Percentiles rank a stretch among this genome's conserved stretches.
phyloP scores from a whole-genome alignment of 1,140 invertebrate species.

The Hyles euphorbiae region DNA sequence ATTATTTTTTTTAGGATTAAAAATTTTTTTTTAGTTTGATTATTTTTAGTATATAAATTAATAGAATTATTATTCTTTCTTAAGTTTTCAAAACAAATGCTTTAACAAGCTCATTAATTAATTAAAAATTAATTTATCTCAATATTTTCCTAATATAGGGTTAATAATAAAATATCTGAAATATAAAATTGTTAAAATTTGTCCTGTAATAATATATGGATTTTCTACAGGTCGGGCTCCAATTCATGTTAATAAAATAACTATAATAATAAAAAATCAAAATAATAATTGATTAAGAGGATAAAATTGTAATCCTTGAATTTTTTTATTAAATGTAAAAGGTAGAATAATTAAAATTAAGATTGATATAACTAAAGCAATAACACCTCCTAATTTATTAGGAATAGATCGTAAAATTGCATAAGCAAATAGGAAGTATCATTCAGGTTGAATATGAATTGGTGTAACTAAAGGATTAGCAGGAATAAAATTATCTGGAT shows the following conservation, averaged over 20 bases:
- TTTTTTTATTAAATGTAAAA: slow-evolving; percentile 1
- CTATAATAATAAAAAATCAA: too few relatives aligned
- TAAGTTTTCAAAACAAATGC: slow-evolving; percentile 81
- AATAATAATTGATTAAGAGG: too few relatives aligned
- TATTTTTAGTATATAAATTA: slow-evolving; percentile 62
- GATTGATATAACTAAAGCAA: slow-evolving; percentile 53
- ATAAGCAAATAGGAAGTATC: slow-evolving; percentile 86
- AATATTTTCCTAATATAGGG: too few relatives aligned
- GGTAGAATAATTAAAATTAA: slow-evolving; percentile 11
- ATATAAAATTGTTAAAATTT: too few relatives aligned
- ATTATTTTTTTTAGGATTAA: slow-evolving; percentile 60
- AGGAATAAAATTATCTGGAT: slow-evolving; percentile 82
- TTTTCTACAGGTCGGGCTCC: too few relatives aligned
- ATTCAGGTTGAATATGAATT: slow-evolving; percentile 84
- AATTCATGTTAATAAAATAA: too few relatives aligned
- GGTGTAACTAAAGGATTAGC: slow-evolving; percentile 83
- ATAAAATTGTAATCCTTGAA: too few relatives aligned
- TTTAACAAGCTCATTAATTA: slow-evolving; percentile 78
- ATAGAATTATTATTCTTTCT: slow-evolving; percentile 57
- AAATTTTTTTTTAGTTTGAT: slow-evolving; percentile 44
- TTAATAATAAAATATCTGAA: too few relatives aligned
- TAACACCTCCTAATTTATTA: slow-evolving; percentile 84
- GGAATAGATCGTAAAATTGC: slow-evolving; percentile 84
- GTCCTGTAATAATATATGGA: too few relatives aligned
- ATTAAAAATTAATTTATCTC: slow-evolving; percentile 10